Evolutionary conservation across 2,888 invertebrate species (phyloP).

Genomic region (Lasioglossum zephyrum): DNA sequence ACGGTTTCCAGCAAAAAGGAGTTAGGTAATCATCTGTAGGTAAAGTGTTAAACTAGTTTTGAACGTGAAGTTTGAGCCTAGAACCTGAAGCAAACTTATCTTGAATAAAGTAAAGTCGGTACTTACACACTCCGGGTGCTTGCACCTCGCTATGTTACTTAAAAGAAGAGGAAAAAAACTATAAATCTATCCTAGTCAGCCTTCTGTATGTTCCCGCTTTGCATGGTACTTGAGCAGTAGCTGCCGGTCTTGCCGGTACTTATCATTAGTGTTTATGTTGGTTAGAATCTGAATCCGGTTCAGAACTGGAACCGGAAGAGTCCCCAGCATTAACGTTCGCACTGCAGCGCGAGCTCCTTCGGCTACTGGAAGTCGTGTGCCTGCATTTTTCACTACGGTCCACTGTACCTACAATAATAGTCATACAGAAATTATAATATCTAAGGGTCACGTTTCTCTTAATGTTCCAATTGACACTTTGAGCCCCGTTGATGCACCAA

Average conservation of each 20-base stretch:
- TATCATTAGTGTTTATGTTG: slow-evolving; percentile 78
- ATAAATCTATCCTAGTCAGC: slow-evolving; percentile 83
- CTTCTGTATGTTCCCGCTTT: slow-evolving; percentile 83
- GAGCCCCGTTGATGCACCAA: not conserved
- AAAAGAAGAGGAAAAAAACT: slow-evolving; percentile 44
- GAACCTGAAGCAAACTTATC: slow-evolving; percentile 18
- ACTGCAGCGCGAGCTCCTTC: slow-evolving; percentile 82
- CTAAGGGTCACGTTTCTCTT: not conserved
- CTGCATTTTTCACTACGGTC: slow-evolving; percentile 83
- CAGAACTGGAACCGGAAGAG: slow-evolving; percentile 83
- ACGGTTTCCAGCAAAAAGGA: not conserved
- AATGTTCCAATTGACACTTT: not conserved
- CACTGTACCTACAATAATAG: slow-evolving; percentile 82
- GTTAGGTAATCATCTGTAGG: not conserved
- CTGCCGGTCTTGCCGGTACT: slow-evolving; percentile 80
- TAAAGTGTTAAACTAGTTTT: not conserved
- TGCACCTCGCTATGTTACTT: slow-evolving; percentile 39
- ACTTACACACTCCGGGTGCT: slow-evolving; percentile 18
- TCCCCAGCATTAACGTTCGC: slow-evolving; percentile 82
- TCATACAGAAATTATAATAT: slow-evolving; percentile 58
- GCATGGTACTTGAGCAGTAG: slow-evolving; percentile 83
- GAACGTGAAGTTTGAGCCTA: not conserved
- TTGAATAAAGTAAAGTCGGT: slow-evolving; percentile 26
- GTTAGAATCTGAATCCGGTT: slow-evolving; percentile 82
- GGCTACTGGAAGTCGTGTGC: slow-evolving; percentile 79